phyloP scores from a whole-genome alignment of 1,140 invertebrate species.

The Xylocopa sonorina region DNA sequence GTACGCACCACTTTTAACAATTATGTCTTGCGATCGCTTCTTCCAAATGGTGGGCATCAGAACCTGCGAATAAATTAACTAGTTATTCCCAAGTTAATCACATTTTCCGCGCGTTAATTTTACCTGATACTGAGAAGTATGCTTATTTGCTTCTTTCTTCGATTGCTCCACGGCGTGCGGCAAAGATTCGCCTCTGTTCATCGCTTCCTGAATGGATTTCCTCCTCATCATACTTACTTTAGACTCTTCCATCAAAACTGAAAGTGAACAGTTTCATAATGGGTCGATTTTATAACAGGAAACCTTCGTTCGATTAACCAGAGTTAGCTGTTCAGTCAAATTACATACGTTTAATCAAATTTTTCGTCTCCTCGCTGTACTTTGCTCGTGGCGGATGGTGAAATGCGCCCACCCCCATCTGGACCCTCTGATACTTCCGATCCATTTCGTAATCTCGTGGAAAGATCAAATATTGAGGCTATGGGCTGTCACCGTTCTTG shows the following conservation, averaged over 20 bases:
- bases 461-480: conserved; percentile 1
- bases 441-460: conserved; percentile 66
- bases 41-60: conserved; percentile 64
- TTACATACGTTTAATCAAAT: conserved; percentile 76
- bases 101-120: not conserved
- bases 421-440: conserved; percentile 71
- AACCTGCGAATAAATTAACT: conserved; percentile 39
- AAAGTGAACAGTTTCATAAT: no score
- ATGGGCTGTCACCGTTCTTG: conserved; percentile 7
- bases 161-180: conserved; percentile 45
- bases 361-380: conserved; percentile 79
- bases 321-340: not conserved
- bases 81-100: not conserved
- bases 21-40: conserved; percentile 71
- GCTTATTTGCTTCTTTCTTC: conserved; percentile 32
- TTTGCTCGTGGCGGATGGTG: conserved; percentile 75
- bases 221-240: conserved; percentile 80
- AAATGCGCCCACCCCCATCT: conserved; percentile 74
- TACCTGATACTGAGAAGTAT: conserved; percentile 50
- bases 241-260: conserved; percentile 81
- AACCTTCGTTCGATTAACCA: not conserved
- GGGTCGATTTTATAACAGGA: no score
- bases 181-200: conserved; percentile 78
- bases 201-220: conserved; percentile 74
- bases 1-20: conserved; percentile 75